Percentiles rank a stretch among this genome's conserved stretches.
phyloP scores from a whole-genome alignment of 2,113 vertebrate genomes.

The Lota lota region DNA sequence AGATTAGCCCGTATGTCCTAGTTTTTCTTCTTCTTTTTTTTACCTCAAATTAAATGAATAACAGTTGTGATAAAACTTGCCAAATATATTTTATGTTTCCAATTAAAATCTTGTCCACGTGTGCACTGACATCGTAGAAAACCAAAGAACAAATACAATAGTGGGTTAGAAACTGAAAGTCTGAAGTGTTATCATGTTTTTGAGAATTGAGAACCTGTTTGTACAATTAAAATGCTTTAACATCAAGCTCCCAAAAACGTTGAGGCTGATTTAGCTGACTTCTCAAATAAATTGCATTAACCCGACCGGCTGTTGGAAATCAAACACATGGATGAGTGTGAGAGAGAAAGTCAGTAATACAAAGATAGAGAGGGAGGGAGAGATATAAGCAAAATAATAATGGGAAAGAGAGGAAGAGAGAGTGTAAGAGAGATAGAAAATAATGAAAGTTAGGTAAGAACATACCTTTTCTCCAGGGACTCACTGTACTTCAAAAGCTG shows the following conservation, averaged over 20 bases:
- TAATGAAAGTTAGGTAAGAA: not conserved
- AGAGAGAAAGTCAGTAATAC: too few species aligned
- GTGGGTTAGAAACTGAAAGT: too few species aligned
- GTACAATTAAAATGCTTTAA: constrained; percentile 26
- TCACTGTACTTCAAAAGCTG: constrained; percentile 17
- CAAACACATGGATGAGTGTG: too few species aligned
- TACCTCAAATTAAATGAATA: too few species aligned
- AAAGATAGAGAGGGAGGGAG: too few species aligned
- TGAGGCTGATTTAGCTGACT: constrained; percentile 16
- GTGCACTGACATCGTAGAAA: too few species aligned
- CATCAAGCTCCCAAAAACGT: constrained; percentile 19
- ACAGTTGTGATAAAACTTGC: not conserved
- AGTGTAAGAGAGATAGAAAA: not conserved
- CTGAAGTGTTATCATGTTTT: too few species aligned
- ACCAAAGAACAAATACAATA: too few species aligned
- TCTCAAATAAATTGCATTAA: constrained; percentile 25
- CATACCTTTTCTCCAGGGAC: constrained; percentile 59
- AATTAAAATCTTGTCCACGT: not conserved
- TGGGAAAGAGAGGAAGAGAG: not conserved
- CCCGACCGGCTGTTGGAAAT: not conserved
- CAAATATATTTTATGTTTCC: not conserved
- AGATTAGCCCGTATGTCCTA: not conserved
- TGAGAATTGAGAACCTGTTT: constrained; percentile 15
- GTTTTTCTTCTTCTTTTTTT: not conserved
- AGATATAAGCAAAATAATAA: too few species aligned